Percentiles rank a stretch among this genome's conserved stretches.
These are phyloP conservation scores for Anthopleura sola DNA, from an alignment of 64 coral and sea anemone species.

Conservation along the genomic window DNA sequence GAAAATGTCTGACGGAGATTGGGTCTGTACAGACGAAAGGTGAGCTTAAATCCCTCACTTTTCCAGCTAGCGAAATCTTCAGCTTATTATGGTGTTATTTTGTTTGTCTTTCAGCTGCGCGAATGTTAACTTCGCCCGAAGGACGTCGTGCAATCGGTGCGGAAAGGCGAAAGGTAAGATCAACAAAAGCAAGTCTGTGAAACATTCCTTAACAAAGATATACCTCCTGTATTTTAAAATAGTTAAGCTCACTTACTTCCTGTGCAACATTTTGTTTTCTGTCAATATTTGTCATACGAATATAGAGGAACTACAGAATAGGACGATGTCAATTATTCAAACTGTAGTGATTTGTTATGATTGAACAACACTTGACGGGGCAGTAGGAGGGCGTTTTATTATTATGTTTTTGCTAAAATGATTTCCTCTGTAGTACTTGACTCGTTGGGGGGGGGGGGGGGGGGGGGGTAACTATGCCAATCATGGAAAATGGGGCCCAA, in stretches of 20 bases:
- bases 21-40: constrained; percentile 90
- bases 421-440: neutral
- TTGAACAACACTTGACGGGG: neutral
- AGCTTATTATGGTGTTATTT: neutral
- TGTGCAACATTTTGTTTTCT: neutral
- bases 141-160: constrained; percentile 89
- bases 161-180: constrained; percentile 53
- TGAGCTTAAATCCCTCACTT: constrained; percentile 10
- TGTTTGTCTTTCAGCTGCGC: constrained; percentile 70
- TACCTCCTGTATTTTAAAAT: neutral
- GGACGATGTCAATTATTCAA: neutral
- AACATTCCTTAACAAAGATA: neutral
- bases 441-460: no score
- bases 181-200: neutral
- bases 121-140: constrained; percentile 95
- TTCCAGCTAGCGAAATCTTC: neutral
- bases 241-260: neutral
- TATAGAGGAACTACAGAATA: neutral
- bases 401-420: no score
- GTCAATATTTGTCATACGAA: neutral
- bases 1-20: constrained; percentile 87
- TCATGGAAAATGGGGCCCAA: no score
- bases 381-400: neutral
- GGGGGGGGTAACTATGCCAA: no score
- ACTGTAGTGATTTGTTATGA: neutral